These are phyloP conservation scores for Geophilus truncorum DNA, from an alignment of 2,888 invertebrate genomes.

Conservation along the genomic window DNA sequence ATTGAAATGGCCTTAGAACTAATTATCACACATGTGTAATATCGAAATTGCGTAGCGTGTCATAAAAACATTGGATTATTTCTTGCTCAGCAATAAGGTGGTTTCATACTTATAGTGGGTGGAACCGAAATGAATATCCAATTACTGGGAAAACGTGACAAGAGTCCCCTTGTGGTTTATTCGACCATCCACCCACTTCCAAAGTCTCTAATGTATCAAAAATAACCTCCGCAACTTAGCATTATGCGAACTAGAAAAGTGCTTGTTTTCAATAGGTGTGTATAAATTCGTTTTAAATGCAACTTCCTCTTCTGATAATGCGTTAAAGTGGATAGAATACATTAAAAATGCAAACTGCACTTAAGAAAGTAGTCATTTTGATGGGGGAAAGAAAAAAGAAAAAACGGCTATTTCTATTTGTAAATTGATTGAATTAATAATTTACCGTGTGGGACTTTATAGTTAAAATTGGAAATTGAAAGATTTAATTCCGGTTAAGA, in stretches of 20 bases:
- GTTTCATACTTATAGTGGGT: constrained; percentile 27
- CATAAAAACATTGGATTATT: constrained; percentile 27
- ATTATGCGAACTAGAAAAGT: background rate
- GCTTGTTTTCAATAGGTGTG: background rate
- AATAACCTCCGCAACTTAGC: background rate
- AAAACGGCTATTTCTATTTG: too few relatives aligned
- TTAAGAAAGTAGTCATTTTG: background rate
- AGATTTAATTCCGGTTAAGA: background rate
- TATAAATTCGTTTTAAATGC: background rate
- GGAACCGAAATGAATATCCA: constrained; percentile 27
- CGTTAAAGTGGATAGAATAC: background rate
- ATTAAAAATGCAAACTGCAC: too few relatives aligned
- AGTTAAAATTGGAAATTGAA: background rate
- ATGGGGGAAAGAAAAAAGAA: background rate
- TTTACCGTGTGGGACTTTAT: background rate
- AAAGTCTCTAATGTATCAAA: background rate
- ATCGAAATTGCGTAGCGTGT: constrained; percentile 7
- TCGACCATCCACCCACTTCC: constrained; percentile 21
- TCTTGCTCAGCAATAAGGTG: constrained; percentile 21
- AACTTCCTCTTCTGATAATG: background rate
- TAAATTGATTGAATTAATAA: background rate
- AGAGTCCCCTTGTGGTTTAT: constrained; percentile 27
- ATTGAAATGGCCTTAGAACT: constrained; percentile 13
- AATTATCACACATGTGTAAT: background rate
- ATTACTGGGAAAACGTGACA: constrained; percentile 18